Evolutionary conservation across 1,140 invertebrate genomes (phyloP), one percentile per base, ranked within the genome.

Genomic region (Galleria mellonella): DNA sequence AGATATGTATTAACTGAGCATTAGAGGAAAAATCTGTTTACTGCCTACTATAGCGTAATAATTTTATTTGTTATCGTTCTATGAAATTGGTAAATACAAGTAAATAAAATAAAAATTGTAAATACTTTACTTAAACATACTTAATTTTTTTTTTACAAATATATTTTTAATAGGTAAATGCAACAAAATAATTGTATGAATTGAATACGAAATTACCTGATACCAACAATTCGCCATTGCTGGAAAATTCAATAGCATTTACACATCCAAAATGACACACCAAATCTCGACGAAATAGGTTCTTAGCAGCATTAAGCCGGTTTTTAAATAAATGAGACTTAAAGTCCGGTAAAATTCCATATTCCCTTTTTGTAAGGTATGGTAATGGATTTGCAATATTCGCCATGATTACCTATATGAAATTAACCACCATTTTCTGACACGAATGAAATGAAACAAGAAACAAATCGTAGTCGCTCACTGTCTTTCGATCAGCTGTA

Each of bases 201-300:
- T n/a, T n/a, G n/a, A n/a, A n/a, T n/a, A n/a, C n/a, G n/a, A 45
- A 52, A 47, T 84, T 88, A 97, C 96, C 96, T 66, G 96, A 98
- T 49, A 94, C 91, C 37, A 98, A 89, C 45, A 92, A 90, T 72
- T 95, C 90, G 50, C 96, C 96, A 83, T 95, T 91, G 40, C 90
- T 89, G 3, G 94, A 97, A 88, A 98, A 98, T 83, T 98, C 97
- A 56, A 98, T 94, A 14, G 96, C 96, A 89, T 98, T 98, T 14
- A 98, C 95, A 89, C 97, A 98, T 56, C 97, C 97, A 88, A 91
- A 98, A 88, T 98, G 97, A 23, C 93, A 93, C 44, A 92, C 87
- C 10, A 98, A 87, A 88, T 98, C 94, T 58, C 94, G 94, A 41
- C 92, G 90, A 75, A 93, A 97, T 10, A 97, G 88, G 82, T 92